Conservation (phyloP, 2,113 vertebrate genomes). For the Aleadryas rufinucha region DNA sequence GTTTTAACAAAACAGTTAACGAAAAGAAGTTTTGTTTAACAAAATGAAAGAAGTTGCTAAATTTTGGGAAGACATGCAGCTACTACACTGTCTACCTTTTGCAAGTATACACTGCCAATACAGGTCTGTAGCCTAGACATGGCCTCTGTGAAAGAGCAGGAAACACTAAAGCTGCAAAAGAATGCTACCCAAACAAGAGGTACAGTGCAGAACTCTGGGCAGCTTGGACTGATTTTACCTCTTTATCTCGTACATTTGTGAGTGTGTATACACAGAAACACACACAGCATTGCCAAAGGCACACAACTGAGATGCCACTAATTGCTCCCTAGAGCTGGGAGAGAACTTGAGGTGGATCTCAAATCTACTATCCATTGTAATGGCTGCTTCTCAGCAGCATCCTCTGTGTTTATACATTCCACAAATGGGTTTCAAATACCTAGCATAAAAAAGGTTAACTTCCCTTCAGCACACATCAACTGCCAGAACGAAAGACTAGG, state of each 20-base stretch:
- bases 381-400: not conserved
- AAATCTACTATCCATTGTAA: not conserved
- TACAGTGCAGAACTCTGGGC: not conserved
- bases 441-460: not conserved
- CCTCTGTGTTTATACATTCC: not conserved
- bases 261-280: not conserved
- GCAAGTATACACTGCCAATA: not conserved
- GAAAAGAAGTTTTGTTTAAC: too few species aligned
- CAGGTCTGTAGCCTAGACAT: not conserved
- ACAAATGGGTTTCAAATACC: not conserved
- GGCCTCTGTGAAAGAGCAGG: not conserved
- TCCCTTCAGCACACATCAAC: not conserved
- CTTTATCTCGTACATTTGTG: not conserved
- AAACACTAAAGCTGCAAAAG: not conserved
- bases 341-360: not conserved
- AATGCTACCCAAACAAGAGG: not conserved
- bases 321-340: not conserved
- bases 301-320: not conserved
- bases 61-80: not conserved
- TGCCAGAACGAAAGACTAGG: not conserved
- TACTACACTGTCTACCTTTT: not conserved
- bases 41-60: not conserved
- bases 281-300: not conserved
- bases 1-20: too few species aligned
- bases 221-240: not conserved